Percentiles rank a stretch among this genome's conserved stretches.
These are phyloP conservation scores for Onthophagus sagittarius DNA, from an alignment of 2,888 invertebrate species.

Conservation along the genomic window DNA sequence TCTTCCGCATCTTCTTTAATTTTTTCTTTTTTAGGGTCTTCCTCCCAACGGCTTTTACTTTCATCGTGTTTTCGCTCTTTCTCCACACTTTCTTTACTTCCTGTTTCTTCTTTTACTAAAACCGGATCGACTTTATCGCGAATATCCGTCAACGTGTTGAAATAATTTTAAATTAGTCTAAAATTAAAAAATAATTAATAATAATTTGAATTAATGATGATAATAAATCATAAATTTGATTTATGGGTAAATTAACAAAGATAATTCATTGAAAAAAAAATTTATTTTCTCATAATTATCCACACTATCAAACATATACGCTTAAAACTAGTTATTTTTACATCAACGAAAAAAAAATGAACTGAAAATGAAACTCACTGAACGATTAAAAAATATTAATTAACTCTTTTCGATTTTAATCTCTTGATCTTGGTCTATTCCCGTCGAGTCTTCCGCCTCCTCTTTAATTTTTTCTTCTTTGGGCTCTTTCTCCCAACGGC, in stretches of 20 bases:
- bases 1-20: slow-evolving; percentile 25
- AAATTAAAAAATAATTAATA: slow-evolving; percentile 35
- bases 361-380: neutral
- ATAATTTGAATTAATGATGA: no score
- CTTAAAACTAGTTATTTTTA: slow-evolving; percentile 12
- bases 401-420: slow-evolving; percentile 18
- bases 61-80: slow-evolving; percentile 40
- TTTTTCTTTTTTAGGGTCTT: slow-evolving; percentile 34
- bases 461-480: slow-evolving; percentile 27
- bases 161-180: slow-evolving; percentile 67
- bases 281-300: slow-evolving; percentile 8
- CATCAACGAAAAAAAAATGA: neutral
- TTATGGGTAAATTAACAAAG: neutral
- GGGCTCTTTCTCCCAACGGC: slow-evolving; percentile 42
- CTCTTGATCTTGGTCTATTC: neutral
- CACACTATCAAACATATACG: slow-evolving; percentile 22
- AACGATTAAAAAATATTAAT: neutral
- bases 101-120: slow-evolving; percentile 38
- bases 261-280: neutral
- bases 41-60: slow-evolving; percentile 41
- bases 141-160: slow-evolving; percentile 61
- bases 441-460: slow-evolving; percentile 24
- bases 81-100: slow-evolving; percentile 35
- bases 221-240: no score
- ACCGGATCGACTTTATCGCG: slow-evolving; percentile 60